Evolutionary conservation across 2,797 vertebrate genomes (phyloP).

Genomic region (Scolopax bukidnonensis): DNA sequence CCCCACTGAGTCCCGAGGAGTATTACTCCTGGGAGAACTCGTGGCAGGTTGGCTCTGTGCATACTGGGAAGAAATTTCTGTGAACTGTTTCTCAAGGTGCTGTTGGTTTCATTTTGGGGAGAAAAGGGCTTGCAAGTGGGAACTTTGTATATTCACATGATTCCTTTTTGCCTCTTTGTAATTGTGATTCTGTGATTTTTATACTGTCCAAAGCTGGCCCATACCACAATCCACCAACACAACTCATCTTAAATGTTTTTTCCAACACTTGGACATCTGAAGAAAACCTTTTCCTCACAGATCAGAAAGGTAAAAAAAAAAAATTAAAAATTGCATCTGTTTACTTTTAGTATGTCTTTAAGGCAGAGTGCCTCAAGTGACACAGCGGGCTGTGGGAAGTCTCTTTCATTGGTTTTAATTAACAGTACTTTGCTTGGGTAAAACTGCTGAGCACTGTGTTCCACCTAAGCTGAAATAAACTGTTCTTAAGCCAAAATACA

Average conservation of each 20-base stretch:
- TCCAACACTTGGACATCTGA: neutral
- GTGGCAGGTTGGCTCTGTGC: neutral
- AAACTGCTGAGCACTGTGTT: neutral
- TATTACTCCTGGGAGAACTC: neutral
- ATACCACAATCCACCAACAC: neutral
- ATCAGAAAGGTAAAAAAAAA: neutral
- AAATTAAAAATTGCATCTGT: neutral
- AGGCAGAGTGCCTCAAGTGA: neutral
- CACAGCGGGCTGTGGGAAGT: neutral
- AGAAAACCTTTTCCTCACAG: neutral
- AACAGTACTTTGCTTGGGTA: neutral
- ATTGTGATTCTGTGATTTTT: neutral
- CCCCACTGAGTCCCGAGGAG: neutral
- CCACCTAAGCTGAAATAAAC: neutral
- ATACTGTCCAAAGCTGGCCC: neutral
- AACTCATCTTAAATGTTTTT: neutral
- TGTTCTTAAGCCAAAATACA: neutral
- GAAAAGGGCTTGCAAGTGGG: neutral
- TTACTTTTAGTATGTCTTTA: neutral
- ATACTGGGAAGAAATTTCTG: neutral
- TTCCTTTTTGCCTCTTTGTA: neutral
- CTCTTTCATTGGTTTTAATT: neutral
- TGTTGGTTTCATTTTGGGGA: neutral
- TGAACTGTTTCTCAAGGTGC: neutral
- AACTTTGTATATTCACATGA: rapidly evolving